Conservation (phyloP, 2,797 vertebrate species). For the Cynodonichthys magdalenae region DNA sequence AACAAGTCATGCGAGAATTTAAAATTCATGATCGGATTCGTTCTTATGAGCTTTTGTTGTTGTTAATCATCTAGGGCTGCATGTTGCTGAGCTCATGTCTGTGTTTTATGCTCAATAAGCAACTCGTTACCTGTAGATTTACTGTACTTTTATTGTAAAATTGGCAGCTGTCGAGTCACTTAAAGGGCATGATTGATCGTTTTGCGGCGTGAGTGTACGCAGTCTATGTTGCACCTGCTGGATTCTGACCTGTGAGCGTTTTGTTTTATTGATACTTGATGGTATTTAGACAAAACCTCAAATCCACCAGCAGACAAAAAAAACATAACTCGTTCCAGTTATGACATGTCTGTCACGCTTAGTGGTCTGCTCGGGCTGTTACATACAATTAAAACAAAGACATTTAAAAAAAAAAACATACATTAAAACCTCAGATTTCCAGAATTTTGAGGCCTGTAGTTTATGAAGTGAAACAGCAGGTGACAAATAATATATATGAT, state of each 20-base stretch:
- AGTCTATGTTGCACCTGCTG: neutral
- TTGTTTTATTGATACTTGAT: slow-evolving; percentile 24
- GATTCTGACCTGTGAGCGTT: slow-evolving; percentile 3
- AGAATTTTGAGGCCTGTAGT: slow-evolving; percentile 51
- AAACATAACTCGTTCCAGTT: slow-evolving; percentile 26
- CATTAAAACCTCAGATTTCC: slow-evolving; percentile 24
- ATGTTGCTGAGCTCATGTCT: slow-evolving; percentile 32
- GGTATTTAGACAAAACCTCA: slow-evolving; percentile 28
- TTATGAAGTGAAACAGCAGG: slow-evolving; percentile 33
- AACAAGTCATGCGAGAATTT: neutral
- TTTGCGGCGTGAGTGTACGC: neutral
- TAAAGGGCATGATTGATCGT: neutral
- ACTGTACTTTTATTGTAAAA: slow-evolving; percentile 7
- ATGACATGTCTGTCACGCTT: slow-evolving; percentile 26
- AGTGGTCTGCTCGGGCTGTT: slow-evolving; percentile 30
- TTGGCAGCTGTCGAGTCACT: slow-evolving; percentile 19
- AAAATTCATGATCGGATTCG: slow-evolving; percentile 9
- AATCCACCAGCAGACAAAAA: slow-evolving; percentile 31
- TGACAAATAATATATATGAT: neutral
- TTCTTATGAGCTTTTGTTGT: slow-evolving; percentile 13
- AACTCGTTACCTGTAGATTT: neutral
- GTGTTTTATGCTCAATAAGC: slow-evolving; percentile 24
- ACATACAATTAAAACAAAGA: slow-evolving; percentile 35
- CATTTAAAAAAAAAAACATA: neutral
- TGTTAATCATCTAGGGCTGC: slow-evolving; percentile 14